A percentile compares a stretch with the other conserved stretches of the same genome.
Evolutionary conservation across 1,140 invertebrate genomes (phyloP).

Genomic region (Drosophila biarmipes): DNA sequence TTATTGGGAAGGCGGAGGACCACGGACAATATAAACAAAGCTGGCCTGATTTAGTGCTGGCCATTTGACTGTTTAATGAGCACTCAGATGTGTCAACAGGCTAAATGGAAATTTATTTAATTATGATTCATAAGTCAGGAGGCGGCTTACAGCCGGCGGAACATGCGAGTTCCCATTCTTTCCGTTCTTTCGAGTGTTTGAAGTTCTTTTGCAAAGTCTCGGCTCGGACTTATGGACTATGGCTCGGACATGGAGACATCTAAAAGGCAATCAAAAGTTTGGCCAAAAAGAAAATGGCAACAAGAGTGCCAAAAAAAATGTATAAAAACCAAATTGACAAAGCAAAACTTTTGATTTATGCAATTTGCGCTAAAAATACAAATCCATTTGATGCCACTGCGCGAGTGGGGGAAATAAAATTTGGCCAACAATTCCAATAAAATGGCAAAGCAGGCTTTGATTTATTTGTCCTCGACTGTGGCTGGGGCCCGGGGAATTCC

Average conservation of each 20-base stretch:
- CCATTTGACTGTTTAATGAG: slow-evolving; percentile 80
- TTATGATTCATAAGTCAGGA: slow-evolving; percentile 67
- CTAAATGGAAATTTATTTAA: slow-evolving; percentile 81
- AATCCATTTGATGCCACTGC: slow-evolving; percentile 78
- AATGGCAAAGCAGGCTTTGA: slow-evolving; percentile 65
- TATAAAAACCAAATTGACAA: slow-evolving; percentile 31
- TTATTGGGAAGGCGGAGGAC: slow-evolving; percentile 2
- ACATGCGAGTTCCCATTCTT: slow-evolving; percentile 40
- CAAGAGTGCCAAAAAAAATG: slow-evolving; percentile 6
- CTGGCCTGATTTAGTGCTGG: slow-evolving; percentile 68
- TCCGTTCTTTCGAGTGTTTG: slow-evolving; percentile 1
- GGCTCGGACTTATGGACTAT: slow-evolving; percentile 17
- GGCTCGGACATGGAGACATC: slow-evolving; percentile 31
- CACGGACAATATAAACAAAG: slow-evolving; percentile 53
- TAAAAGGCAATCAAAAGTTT: slow-evolving; percentile 78
- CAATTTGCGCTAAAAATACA: slow-evolving; percentile 79
- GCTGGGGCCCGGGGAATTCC: slow-evolving; percentile 47
- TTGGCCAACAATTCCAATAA: slow-evolving; percentile 80
- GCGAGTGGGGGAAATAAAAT: slow-evolving; percentile 57
- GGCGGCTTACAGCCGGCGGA: slow-evolving; percentile 41
- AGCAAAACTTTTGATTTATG: slow-evolving; percentile 80
- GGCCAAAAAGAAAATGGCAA: slow-evolving; percentile 39
- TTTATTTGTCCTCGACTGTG: slow-evolving; percentile 35
- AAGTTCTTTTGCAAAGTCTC: slow-evolving; percentile 15
- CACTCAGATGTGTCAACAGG: slow-evolving; percentile 81